These are phyloP conservation scores for Notamacropus eugenii DNA, from an alignment of 2,797 vertebrate species.

Conservation along the genomic window DNA sequence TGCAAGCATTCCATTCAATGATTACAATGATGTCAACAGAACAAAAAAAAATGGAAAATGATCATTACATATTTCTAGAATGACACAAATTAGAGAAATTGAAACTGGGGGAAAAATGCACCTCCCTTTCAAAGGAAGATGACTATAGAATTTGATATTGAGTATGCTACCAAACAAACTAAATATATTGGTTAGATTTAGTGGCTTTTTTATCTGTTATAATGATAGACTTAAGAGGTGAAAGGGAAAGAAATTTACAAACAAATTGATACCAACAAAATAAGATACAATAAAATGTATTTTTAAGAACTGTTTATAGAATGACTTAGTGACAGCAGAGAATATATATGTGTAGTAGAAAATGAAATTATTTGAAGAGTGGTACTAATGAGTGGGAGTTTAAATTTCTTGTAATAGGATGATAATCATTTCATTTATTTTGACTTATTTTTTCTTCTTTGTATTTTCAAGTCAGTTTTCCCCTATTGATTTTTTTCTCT, in stretches of 20 bases:
- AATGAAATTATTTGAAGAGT: constrained; percentile 8
- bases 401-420: not conserved
- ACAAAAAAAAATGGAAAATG: not conserved
- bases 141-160: not conserved
- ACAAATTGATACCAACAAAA: not conserved
- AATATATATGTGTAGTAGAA: not conserved
- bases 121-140: not conserved
- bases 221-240: not conserved
- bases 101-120: not conserved
- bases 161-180: not conserved
- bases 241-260: not conserved
- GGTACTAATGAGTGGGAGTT: not conserved
- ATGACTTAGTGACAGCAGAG: not conserved
- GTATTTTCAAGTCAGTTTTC: not conserved
- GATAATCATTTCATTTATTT: not conserved
- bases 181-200: not conserved
- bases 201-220: not conserved
- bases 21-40: not conserved
- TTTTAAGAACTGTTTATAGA: not conserved
- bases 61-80: not conserved
- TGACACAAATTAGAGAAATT: not conserved
- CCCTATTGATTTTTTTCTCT: not conserved
- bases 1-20: not conserved
- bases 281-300: not conserved
- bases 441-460: constrained; percentile 10